Conservation (phyloP, 2,797 vertebrate species). For the Sebastes dallii region DNA sequence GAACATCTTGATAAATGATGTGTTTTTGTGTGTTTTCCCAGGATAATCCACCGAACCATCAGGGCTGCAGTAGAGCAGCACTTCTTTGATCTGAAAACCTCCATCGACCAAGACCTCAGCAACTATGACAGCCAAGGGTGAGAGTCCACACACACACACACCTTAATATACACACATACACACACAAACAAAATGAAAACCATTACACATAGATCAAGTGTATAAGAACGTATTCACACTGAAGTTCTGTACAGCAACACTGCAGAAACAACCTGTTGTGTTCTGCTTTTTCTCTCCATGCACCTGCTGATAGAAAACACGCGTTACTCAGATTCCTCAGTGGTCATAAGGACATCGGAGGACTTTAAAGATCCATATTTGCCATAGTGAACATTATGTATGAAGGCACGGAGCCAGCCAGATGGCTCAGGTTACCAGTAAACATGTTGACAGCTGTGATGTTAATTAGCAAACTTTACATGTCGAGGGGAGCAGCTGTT, state of each 20-base stretch:
- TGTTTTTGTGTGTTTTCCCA: slow-evolving; percentile 59
- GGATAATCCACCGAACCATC: slow-evolving; percentile 92
- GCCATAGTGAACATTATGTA: slow-evolving; percentile 26
- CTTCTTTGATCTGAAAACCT: slow-evolving; percentile 91
- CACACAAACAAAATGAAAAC: not conserved
- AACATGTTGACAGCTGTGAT: slow-evolving; percentile 32
- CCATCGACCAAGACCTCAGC: slow-evolving; percentile 87
- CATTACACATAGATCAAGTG: not conserved
- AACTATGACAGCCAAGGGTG: slow-evolving; percentile 75
- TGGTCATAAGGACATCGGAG: not conserved
- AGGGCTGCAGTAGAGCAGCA: slow-evolving; percentile 93
- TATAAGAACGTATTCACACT: not conserved
- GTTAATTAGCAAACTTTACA: slow-evolving; percentile 18
- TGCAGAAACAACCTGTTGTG: not conserved
- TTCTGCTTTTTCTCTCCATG: not conserved
- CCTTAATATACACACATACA: not conserved
- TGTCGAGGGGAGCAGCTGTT: slow-evolving; percentile 41
- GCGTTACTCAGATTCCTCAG: not conserved
- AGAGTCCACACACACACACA: slow-evolving; percentile 19
- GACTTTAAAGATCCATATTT: slow-evolving; percentile 33
- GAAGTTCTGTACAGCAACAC: not conserved
- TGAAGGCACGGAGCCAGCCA: not conserved
- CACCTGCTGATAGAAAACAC: slow-evolving; percentile 29
- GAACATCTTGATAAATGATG: not conserved
- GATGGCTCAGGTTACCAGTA: slow-evolving; percentile 38